Percentiles rank a stretch among this genome's conserved stretches.
Evolutionary conservation across 37 sponge, comb jelly and placozoan genomes (phyloP).

Genomic region (Spongia lamella): DNA sequence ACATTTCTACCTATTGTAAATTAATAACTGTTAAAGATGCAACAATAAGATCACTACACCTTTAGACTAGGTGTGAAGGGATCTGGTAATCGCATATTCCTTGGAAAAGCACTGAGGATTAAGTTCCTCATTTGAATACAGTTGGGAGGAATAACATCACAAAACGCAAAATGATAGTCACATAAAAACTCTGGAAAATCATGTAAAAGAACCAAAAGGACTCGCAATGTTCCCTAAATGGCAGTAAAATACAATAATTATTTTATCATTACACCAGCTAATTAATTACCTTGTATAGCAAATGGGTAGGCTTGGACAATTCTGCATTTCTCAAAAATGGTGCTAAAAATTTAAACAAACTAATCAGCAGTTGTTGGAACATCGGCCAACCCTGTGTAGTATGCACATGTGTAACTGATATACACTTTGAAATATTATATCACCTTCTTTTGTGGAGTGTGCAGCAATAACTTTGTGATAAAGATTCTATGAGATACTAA

Average conservation of each 20-base stretch:
- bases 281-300: conserved; percentile 83
- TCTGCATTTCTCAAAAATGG: conserved; percentile 99
- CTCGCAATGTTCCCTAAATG: conserved; percentile 89
- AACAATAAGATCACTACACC: conserved; percentile 39
- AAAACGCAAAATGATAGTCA: conserved; percentile 98
- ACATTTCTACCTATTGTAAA: conserved; percentile 83
- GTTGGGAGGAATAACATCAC: conserved; percentile 99
- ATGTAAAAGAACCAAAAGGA: conserved; percentile 94
- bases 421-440: neutral
- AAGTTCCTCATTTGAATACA: conserved; percentile 99
- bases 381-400: conserved; percentile 88
- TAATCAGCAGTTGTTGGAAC: conserved; percentile 94
- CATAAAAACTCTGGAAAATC: conserved; percentile 99
- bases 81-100: conserved; percentile 98
- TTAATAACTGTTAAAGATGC: neutral
- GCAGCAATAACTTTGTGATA: conserved; percentile 82
- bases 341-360: conserved; percentile 93
- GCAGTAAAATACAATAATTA: neutral
- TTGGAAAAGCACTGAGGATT: conserved; percentile 97
- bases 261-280: neutral
- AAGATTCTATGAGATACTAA: conserved; percentile 93
- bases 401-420: neutral
- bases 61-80: conserved; percentile 99
- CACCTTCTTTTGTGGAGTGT: conserved; percentile 88
- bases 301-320: conserved; percentile 85